Evolutionary conservation across 2,113 vertebrate genomes (phyloP).

Genomic region (Casuarius casuarius): DNA sequence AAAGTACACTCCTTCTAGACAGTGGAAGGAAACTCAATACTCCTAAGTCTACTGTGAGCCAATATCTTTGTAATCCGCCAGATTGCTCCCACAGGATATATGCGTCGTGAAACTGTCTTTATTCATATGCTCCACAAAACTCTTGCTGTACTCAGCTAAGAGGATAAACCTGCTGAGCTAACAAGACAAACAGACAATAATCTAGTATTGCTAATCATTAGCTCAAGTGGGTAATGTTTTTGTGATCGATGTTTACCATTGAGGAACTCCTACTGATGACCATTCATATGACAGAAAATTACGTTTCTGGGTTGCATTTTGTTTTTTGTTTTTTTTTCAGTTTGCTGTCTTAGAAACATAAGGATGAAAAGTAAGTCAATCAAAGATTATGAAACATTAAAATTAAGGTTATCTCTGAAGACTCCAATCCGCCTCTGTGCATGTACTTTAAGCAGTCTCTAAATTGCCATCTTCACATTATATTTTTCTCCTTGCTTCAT

Average conservation of each 20-base stretch:
- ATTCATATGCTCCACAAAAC: neutral
- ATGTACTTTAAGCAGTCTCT: neutral
- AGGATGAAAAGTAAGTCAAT: neutral
- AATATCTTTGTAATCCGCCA: neutral
- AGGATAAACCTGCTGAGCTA: slow-evolving; percentile 7
- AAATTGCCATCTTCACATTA: neutral
- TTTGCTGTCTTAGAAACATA: slow-evolving; percentile 10
- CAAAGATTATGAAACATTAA: neutral
- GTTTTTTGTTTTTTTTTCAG: neutral
- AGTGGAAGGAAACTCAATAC: neutral
- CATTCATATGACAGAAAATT: neutral
- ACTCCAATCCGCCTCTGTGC: neutral
- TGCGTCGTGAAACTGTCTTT: neutral
- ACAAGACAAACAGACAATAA: slow-evolving; percentile 38
- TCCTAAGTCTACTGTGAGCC: neutral
- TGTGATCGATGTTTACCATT: slow-evolving; percentile 18
- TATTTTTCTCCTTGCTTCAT: neutral
- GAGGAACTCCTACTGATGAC: neutral
- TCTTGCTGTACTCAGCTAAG: neutral
- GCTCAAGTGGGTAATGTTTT: slow-evolving; percentile 28
- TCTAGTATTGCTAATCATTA: slow-evolving; percentile 26
- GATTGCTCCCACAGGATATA: neutral
- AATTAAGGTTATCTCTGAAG: neutral
- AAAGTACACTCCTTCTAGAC: neutral
- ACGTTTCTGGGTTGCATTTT: neutral